Percentiles rank a stretch among this genome's conserved stretches.
These are phyloP conservation scores for Anarrhichthys ocellatus DNA, from an alignment of 2,113 vertebrate genomes.

Conservation along the genomic window DNA sequence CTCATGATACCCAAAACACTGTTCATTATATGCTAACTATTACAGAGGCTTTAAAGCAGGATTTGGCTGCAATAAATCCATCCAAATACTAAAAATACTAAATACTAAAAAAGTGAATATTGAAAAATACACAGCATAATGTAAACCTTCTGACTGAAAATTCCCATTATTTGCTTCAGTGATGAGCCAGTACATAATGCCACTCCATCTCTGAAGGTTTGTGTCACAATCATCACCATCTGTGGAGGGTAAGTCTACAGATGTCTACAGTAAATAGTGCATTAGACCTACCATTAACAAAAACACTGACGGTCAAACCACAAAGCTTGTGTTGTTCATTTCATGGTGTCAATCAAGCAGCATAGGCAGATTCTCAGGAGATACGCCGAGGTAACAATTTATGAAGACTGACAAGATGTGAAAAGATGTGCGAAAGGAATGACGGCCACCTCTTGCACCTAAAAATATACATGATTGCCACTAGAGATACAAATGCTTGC, in stretches of 20 bases:
- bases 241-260: not conserved
- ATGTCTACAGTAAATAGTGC: constrained; percentile 24
- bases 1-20: constrained; percentile 27
- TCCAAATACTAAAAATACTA: not conserved
- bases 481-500: constrained; percentile 41
- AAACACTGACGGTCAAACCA: constrained; percentile 37
- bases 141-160: not conserved
- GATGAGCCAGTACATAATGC: constrained; percentile 25
- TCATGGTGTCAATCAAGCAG: constrained; percentile 63
- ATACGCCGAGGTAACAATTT: constrained; percentile 34
- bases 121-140: constrained; percentile 9
- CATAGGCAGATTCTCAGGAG: constrained; percentile 37
- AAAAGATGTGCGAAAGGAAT: constrained; percentile 26
- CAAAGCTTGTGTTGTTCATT: constrained; percentile 41
- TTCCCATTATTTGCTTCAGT: constrained; percentile 24
- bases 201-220: constrained; percentile 19
- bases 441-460: constrained; percentile 35
- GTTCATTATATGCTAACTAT: constrained; percentile 22
- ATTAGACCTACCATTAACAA: constrained; percentile 49
- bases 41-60: constrained; percentile 14
- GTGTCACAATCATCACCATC: constrained; percentile 22
- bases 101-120: not conserved
- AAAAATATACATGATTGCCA: constrained; percentile 59
- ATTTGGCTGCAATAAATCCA: constrained; percentile 9
- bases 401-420: constrained; percentile 50